Evolutionary conservation across 1,140 invertebrate species (phyloP), one percentile per base, ranked within the genome.

Genomic region (Polypedilum vanderplanki): DNA sequence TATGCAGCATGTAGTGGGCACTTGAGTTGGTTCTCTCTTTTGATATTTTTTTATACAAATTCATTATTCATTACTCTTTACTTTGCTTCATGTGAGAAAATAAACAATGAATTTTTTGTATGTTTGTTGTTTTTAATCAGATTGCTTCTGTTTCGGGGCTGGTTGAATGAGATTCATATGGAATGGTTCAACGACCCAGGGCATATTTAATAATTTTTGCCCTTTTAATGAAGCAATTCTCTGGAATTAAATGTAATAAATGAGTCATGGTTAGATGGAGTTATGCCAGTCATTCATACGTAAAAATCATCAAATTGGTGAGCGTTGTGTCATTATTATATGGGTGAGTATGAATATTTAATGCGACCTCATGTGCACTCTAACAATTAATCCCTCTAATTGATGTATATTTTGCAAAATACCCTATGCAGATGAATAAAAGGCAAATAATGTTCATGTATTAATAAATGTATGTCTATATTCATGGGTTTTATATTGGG

Each of bases 301-400:
- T n/a, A 57, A 57, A 57, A 57, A 57, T 57, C 12, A 12, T 57
- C n/a, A 57, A 57, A 57, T 57, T 57, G 15, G 9, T 57, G 4
- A 8, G 24, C 24, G 5, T 33, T 33, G 24, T 33, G 24, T 33
- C 24, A 5, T 33, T 33, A 33, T 33, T 33, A 33, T 33, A 33
- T 33, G 24, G 24, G 24, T 5, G 1, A 33, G 24, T 57, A 57
- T 57, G 46, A 57, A 57, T 57, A 57, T 57, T 57, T 57, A 57
- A 57, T 15, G n/a, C 46, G 46, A 57, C 46, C 46, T 57, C 46
- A 57, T 57, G 46, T 57, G 46, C 46, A 57, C 10, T 57, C 46
- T 57, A n/a, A 57, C 46, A 57, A 57, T 57, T 57, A 57, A 57
- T 57, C 46, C 46, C 46, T 57, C 46, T 57, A 57, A 57, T 57